These are phyloP conservation scores for Erinaceus europaeus DNA, from an alignment of 2,113 vertebrate genomes.

Conservation along the genomic window DNA sequence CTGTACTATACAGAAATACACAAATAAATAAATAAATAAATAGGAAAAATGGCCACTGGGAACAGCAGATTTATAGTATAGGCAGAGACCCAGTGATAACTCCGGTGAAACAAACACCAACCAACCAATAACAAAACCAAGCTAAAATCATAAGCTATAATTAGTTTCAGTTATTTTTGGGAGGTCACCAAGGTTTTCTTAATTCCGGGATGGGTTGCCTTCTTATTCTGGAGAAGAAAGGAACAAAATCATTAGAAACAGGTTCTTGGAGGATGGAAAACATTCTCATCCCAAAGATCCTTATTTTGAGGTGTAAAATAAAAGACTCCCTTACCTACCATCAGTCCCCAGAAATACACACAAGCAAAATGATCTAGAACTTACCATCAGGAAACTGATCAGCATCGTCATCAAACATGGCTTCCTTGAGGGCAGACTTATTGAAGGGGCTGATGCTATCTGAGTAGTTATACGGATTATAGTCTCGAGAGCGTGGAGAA, in stretches of 20 bases:
- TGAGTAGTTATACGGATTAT: slow-evolving; percentile 92
- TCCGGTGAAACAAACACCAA: too few species aligned
- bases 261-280: background rate
- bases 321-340: background rate
- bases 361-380: background rate
- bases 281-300: background rate
- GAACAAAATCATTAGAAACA: background rate
- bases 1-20: too few species aligned
- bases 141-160: background rate
- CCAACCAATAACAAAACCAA: too few species aligned
- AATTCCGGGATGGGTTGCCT: background rate
- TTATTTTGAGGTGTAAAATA: background rate
- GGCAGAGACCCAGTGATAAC: too few species aligned
- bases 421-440: slow-evolving; percentile 91
- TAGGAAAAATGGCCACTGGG: too few species aligned
- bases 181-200: background rate
- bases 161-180: background rate
- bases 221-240: background rate
- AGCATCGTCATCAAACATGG: slow-evolving; percentile 89
- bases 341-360: background rate
- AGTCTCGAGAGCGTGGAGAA: slow-evolving; percentile 90
- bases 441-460: slow-evolving; percentile 88
- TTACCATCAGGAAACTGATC: slow-evolving; percentile 91
- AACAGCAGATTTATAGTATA: too few species aligned
- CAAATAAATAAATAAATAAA: too few species aligned